Evolutionary conservation across 2,888 invertebrate species (phyloP), one percentile per base, ranked within the genome.

Genomic region (Nineta flava): DNA sequence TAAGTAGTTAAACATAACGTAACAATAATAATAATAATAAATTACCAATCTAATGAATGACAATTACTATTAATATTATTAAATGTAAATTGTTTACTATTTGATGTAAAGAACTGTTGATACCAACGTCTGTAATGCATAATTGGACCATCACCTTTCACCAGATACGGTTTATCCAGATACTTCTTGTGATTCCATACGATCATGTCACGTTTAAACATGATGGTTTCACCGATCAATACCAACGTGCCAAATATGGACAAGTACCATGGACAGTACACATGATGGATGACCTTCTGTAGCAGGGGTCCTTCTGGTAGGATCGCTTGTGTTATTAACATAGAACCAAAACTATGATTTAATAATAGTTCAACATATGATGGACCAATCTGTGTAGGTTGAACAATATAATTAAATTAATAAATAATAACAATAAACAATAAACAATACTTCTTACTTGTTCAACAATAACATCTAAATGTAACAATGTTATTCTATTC

Each of bases 101-200:
- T 75, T 38, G 78, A 73, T 0, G 83, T 79, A 62, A 90, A 93
- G 64, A 93, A 93, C 62, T 93, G 91, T 0, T 76, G 72, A 62
- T 78, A 93, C 93, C 92, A 93, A 13, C 72, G 68, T 0, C 92
- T 71, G 62, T 82, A 88, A 0, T 74, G 71, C n/a, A 76, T 73
- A 1, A 93, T 79, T 0, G 77, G 68, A 6, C 73, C 73, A 62
- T 93, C 93, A 50, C 86, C 81, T 53, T 77, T 77, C 0, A 86
- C 81, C 52, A 88, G 72, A 0, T 81, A 60, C 0, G 92, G 91
- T 1, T 78, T 76, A 34, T 73, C 74, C 0, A 79, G 69, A 62
- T 78, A 92, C 9, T 72, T 73, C 60, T 93, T 93, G 65, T 81
- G 81, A 63, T 91, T 91, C 93, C 93, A 93, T 4, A 93, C 79